phyloP scores from a whole-genome alignment of 1,140 invertebrate genomes.

The Zaprionus gabonicus region DNA sequence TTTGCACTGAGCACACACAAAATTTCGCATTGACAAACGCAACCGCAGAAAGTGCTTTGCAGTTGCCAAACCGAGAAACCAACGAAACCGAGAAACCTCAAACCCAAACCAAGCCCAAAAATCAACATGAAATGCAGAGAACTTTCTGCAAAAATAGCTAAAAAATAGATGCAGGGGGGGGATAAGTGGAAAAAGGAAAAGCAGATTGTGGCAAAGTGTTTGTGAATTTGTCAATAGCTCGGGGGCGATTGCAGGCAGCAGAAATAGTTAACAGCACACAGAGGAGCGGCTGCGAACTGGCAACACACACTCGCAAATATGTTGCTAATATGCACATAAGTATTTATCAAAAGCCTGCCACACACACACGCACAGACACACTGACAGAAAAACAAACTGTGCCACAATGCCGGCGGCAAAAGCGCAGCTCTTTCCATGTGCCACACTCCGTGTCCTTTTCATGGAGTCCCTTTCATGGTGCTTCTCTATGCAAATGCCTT shows the following conservation, averaged over 20 bases:
- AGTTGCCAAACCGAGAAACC: conserved; percentile 26
- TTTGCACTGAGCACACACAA: conserved; percentile 46
- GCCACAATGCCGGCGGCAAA: conserved; percentile 23
- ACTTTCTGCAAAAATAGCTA: conserved; percentile 19
- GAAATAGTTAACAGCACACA: conserved; percentile 45
- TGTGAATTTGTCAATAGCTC: conserved; percentile 71
- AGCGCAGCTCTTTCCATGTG: conserved; percentile 28
- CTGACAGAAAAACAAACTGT: neutral
- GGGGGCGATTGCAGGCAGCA: conserved; percentile 57
- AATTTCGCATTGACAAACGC: conserved; percentile 37
- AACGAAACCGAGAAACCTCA: neutral
- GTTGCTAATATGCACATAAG: conserved; percentile 71
- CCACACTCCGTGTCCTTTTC: conserved; percentile 25
- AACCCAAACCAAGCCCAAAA: neutral
- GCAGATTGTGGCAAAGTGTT: conserved; percentile 70
- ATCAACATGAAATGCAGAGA: conserved; percentile 39
- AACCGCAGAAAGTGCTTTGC: conserved; percentile 47
- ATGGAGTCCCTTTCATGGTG: conserved; percentile 12
- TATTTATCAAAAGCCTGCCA: conserved; percentile 61
- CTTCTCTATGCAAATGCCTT: conserved; percentile 26
- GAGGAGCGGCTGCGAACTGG: conserved; percentile 15
- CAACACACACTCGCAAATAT: conserved; percentile 55
- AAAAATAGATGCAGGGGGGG: conserved; percentile 21
- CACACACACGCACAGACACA: conserved; percentile 14
- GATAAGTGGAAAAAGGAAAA: conserved; percentile 31